Conservation (phyloP, 1,140 invertebrate genomes). For the Apolygus lucorum region DNA sequence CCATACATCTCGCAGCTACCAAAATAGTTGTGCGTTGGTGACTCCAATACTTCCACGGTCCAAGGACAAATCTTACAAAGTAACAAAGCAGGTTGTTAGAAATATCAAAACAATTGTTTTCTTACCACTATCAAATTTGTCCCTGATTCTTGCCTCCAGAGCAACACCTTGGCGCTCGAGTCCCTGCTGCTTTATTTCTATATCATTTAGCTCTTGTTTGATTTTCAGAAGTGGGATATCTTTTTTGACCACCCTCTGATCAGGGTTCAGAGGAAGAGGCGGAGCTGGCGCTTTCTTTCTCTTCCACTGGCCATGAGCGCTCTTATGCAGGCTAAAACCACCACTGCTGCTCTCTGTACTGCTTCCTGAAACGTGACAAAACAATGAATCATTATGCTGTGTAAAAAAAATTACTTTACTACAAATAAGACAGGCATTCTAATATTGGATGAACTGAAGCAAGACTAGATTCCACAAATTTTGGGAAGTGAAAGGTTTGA, state of each 20-base stretch:
- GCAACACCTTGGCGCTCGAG: conserved; percentile 79
- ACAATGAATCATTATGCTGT: too few species aligned
- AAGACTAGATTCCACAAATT: too few species aligned
- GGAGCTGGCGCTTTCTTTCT: conserved; percentile 72
- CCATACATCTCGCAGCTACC: too few species aligned
- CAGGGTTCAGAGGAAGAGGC: conserved; percentile 55
- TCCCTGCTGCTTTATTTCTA: conserved; percentile 80
- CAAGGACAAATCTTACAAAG: background rate
- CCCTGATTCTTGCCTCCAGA: conserved; percentile 75
- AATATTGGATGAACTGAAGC: too few species aligned
- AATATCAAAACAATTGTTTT: background rate
- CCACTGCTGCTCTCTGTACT: background rate
- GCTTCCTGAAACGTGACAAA: too few species aligned
- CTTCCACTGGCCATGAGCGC: conserved; percentile 58
- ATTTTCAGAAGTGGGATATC: conserved; percentile 60
- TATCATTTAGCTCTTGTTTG: conserved; percentile 61
- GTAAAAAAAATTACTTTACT: too few species aligned
- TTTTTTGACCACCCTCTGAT: conserved; percentile 48
- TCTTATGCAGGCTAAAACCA: conserved; percentile 46
- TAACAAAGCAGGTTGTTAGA: background rate
- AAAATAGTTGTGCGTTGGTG: too few species aligned
- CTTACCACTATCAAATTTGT: conserved; percentile 51
- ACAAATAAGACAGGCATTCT: too few species aligned
- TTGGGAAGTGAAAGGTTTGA: too few species aligned
- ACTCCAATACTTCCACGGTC: too few species aligned